Evolutionary conservation across 2,113 vertebrate species (phyloP).

Genomic region (Herpailurus yagouaroundi): DNA sequence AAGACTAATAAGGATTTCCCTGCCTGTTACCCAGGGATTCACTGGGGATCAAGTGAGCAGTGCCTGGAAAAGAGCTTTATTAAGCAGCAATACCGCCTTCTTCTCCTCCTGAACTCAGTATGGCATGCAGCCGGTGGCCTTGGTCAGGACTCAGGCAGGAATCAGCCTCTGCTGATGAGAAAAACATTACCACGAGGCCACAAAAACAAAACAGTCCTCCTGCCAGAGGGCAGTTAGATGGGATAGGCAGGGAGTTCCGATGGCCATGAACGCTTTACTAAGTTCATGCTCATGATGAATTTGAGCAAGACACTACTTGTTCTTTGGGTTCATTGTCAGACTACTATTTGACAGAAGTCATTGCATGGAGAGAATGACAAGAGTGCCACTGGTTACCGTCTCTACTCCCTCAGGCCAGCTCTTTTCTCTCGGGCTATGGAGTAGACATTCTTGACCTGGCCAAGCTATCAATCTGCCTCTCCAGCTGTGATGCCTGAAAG

Average conservation of each 20-base stretch:
- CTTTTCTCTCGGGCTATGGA: not conserved
- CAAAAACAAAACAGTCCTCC: conserved; percentile 84
- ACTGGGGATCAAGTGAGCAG: not conserved
- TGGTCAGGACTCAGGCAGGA: conserved; percentile 78
- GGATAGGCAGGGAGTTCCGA: conserved; percentile 79
- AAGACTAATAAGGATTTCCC: conserved; percentile 8
- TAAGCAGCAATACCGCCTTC: conserved; percentile 38
- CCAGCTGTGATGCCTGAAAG: not conserved
- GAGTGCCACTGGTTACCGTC: not conserved
- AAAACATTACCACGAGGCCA: conserved; percentile 83
- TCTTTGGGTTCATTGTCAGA: conserved; percentile 45
- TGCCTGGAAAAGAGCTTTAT: conserved; percentile 55
- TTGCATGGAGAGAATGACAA: not conserved
- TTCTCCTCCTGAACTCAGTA: conserved; percentile 74
- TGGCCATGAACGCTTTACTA: conserved; percentile 81
- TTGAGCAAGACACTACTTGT: conserved; percentile 71
- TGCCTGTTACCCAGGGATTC: not conserved
- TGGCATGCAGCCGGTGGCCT: conserved; percentile 71
- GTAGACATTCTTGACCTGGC: not conserved
- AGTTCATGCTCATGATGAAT: conserved; percentile 82
- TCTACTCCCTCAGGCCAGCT: not conserved
- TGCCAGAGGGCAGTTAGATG: conserved; percentile 83
- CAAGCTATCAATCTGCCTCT: not conserved
- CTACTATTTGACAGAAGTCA: conserved; percentile 43
- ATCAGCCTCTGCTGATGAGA: conserved; percentile 84